Evolutionary conservation across 2,113 vertebrate genomes (phyloP).

Genomic region (Percopsis transmontana): DNA sequence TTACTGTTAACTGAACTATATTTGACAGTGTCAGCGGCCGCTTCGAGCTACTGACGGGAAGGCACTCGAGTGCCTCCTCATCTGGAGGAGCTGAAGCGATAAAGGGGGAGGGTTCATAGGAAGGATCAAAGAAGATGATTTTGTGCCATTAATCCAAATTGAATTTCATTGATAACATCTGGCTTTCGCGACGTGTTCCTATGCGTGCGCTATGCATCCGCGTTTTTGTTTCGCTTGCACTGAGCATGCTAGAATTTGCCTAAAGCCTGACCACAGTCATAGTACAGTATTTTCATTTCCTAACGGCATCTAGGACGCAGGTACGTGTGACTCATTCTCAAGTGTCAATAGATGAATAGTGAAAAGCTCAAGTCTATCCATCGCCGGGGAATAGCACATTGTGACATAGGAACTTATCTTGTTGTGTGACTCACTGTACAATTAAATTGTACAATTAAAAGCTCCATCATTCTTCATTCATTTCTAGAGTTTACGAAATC

Average conservation of each 20-base stretch:
- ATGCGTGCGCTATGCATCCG: background rate
- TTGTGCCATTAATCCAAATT: conserved; percentile 66
- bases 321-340: too few relatives aligned
- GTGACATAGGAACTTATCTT: too few relatives aligned
- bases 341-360: too few relatives aligned
- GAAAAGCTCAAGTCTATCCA: too few relatives aligned
- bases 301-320: too few relatives aligned
- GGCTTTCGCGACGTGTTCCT: conserved; percentile 50
- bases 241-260: background rate
- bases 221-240: conserved; percentile 24
- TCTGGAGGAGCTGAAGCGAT: conserved; percentile 55
- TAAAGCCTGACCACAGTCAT: too few relatives aligned
- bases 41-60: conserved; percentile 50
- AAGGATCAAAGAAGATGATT: conserved; percentile 59
- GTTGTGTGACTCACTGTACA: too few relatives aligned
- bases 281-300: too few relatives aligned
- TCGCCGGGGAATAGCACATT: too few relatives aligned
- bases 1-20: conserved; percentile 52
- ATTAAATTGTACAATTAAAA: too few relatives aligned
- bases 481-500: too few relatives aligned
- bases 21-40: conserved; percentile 17
- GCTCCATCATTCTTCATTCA: too few relatives aligned
- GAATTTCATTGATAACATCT: conserved; percentile 64
- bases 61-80: conserved; percentile 60
- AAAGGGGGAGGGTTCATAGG: conserved; percentile 29